Evolutionary conservation across 1,140 invertebrate species (phyloP).

Genomic region (Saxidomus purpurata): DNA sequence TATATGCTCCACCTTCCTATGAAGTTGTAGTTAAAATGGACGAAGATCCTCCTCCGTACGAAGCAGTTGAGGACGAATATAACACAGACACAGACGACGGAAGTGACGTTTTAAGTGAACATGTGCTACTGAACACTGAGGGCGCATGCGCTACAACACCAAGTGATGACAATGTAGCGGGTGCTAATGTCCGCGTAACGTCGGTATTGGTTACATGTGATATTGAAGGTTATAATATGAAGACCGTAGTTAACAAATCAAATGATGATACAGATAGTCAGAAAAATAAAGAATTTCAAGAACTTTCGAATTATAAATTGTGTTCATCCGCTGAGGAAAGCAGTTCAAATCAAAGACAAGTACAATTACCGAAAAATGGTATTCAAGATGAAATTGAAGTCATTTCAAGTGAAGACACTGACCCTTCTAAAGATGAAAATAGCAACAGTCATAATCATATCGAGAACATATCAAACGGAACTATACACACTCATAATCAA

Average conservation of each 20-base stretch:
- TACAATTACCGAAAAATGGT: background rate
- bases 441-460: background rate
- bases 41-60: slow-evolving; percentile 51
- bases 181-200: background rate
- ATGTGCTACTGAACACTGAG: background rate
- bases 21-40: slow-evolving; percentile 61
- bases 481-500: background rate
- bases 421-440: slow-evolving; percentile 21
- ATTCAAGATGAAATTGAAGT: slow-evolving; percentile 36
- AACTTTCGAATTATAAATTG: slow-evolving; percentile 44
- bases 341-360: background rate
- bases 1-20: slow-evolving; percentile 64
- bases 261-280: background rate
- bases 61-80: slow-evolving; percentile 22
- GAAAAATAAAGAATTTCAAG: slow-evolving; percentile 21
- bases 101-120: background rate
- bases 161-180: background rate
- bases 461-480: background rate
- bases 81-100: slow-evolving; percentile 19
- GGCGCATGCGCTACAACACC: background rate
- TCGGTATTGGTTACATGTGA: slow-evolving; percentile 43
- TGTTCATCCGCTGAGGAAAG: background rate
- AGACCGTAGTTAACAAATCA: background rate
- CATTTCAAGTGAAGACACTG: slow-evolving; percentile 1
- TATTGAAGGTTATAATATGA: slow-evolving; percentile 38